Percentiles rank a stretch among this genome's conserved stretches.
phyloP scores from a whole-genome alignment of 1,140 invertebrate genomes.

The Drosophila willistoni region DNA sequence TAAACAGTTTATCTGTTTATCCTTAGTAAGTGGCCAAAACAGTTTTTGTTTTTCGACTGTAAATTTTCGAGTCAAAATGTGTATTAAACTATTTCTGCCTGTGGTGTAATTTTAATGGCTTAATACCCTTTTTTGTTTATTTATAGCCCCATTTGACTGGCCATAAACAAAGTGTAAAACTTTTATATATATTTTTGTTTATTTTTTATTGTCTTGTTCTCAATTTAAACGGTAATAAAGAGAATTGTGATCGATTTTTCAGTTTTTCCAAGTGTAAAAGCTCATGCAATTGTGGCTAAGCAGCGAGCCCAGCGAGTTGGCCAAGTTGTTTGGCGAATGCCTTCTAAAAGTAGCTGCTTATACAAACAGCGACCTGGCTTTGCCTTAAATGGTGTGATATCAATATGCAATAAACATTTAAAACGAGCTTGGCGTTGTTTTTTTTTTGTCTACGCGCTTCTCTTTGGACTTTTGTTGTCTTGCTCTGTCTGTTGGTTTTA shows the following conservation, averaged over 20 bases:
- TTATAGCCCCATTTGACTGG: too few species aligned
- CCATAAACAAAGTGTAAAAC: too few species aligned
- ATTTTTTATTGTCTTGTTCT: neutral
- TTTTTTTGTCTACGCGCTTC: conserved; percentile 48
- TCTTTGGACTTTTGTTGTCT: conserved; percentile 40
- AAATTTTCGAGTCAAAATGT: too few species aligned
- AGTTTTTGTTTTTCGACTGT: too few species aligned
- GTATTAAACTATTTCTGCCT: too few species aligned
- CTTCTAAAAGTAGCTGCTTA: conserved; percentile 52
- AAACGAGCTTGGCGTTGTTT: conserved; percentile 75
- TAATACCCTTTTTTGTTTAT: too few species aligned
- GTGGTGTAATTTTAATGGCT: too few species aligned
- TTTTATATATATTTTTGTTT: too few species aligned
- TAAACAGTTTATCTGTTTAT: too few species aligned
- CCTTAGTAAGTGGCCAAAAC: too few species aligned
- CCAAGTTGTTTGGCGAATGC: conserved; percentile 36
- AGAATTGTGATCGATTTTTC: neutral
- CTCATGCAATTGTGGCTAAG: neutral
- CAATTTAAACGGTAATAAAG: neutral
- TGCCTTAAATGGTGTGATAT: conserved; percentile 75
- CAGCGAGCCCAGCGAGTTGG: conserved; percentile 24
- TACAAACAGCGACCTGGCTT: conserved; percentile 64
- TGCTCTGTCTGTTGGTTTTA: neutral
- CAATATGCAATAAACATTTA: conserved; percentile 81
- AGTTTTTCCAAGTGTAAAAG: neutral